Conservation (phyloP, 2,888 invertebrate species). For the Autographa pulchrina region DNA sequence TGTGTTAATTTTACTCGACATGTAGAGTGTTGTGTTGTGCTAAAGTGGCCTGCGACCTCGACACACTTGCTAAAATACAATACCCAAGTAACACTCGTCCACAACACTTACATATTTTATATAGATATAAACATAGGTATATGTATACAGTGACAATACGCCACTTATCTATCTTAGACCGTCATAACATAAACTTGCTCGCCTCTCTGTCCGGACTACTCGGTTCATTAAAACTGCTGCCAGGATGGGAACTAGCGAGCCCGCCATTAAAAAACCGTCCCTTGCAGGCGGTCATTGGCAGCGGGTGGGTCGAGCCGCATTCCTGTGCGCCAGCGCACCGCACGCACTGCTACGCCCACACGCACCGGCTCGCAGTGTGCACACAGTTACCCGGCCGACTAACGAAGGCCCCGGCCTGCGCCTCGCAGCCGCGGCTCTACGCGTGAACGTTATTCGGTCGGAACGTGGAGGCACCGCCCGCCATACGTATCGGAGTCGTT, state of each 20-base stretch:
- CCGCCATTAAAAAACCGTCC: slow-evolving; percentile 85
- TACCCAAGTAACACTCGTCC: slow-evolving; percentile 53
- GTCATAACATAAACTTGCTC: slow-evolving; percentile 54
- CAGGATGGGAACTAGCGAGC: slow-evolving; percentile 80
- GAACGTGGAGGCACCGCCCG: slow-evolving; percentile 65
- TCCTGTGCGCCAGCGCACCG: slow-evolving; percentile 85
- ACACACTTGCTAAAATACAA: slow-evolving; percentile 70
- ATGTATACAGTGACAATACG: slow-evolving; percentile 12
- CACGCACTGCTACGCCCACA: slow-evolving; percentile 81
- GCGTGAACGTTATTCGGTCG: slow-evolving; percentile 62
- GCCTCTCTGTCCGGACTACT: slow-evolving; percentile 72
- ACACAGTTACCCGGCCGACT: slow-evolving; percentile 59
- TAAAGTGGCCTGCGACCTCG: slow-evolving; percentile 73
- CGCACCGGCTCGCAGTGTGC: slow-evolving; percentile 68
- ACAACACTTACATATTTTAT: slow-evolving; percentile 35
- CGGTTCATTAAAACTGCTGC: slow-evolving; percentile 77
- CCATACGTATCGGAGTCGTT: slow-evolving; percentile 75
- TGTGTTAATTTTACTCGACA: slow-evolving; percentile 55
- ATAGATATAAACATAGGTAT: slow-evolving; percentile 11
- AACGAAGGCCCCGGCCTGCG: slow-evolving; percentile 38
- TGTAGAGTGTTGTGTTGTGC: slow-evolving; percentile 60
- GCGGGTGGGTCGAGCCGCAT: slow-evolving; percentile 87
- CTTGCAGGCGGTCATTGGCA: slow-evolving; percentile 88
- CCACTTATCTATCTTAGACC: slow-evolving; percentile 56
- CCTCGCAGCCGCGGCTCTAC: slow-evolving; percentile 26